A percentile compares a stretch with the other conserved stretches of the same genome.
Conservation (phyloP, 2,797 vertebrate species). For the Sebastiscus albofasciatus region DNA sequence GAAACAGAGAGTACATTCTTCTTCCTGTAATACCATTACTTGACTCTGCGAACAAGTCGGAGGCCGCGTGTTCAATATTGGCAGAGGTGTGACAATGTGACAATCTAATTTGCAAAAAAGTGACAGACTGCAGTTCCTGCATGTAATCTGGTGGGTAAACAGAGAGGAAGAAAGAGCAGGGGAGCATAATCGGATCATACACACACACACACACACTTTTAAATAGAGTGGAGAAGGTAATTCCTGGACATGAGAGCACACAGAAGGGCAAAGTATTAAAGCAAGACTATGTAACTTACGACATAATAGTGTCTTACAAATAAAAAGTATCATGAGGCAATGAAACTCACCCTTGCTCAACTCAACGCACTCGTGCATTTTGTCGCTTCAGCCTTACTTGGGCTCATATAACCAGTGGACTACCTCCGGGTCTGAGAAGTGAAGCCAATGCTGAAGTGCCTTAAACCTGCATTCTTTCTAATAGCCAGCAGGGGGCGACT, state of each 20-base stretch:
- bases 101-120: conserved; percentile 32
- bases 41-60: conserved; percentile 18
- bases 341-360: not conserved
- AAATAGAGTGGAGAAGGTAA: not conserved
- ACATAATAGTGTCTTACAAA: not conserved
- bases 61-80: conserved; percentile 25
- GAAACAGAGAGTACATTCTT: not conserved
- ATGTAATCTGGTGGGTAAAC: conserved; percentile 15
- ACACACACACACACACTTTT: not conserved
- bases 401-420: no score
- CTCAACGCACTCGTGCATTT: no score
- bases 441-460: no score
- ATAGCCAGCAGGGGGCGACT: no score
- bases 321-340: not conserved
- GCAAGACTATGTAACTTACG: not conserved
- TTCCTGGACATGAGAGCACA: not conserved
- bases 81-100: conserved; percentile 1
- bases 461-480: no score
- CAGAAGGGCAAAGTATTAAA: not conserved
- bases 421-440: no score
- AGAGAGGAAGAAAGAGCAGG: not conserved
- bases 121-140: conserved; percentile 25
- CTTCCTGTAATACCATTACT: conserved; percentile 16
- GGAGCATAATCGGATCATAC: not conserved
- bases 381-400: no score